These are phyloP conservation scores for Enteromius paludinosus DNA, from an alignment of 2,797 vertebrate genomes.

Conservation along the genomic window DNA sequence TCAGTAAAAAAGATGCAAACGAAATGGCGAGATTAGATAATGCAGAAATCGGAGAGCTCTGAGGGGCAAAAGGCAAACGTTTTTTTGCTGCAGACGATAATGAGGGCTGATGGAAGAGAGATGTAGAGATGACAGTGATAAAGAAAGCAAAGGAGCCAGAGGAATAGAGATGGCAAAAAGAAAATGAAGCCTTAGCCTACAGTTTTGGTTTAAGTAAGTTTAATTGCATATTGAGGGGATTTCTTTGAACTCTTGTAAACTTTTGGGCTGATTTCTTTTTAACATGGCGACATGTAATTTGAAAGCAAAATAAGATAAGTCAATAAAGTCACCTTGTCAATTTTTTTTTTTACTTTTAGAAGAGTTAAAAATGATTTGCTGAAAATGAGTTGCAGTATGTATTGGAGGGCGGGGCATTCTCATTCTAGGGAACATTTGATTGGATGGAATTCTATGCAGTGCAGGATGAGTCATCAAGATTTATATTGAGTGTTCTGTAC, in stretches of 20 bases:
- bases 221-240: background rate
- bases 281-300: background rate
- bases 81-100: conserved; percentile 37
- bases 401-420: background rate
- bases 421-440: background rate
- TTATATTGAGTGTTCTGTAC: background rate
- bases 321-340: background rate
- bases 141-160: background rate
- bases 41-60: conserved; percentile 35
- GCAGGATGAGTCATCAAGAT: conserved; percentile 7
- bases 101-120: conserved; percentile 29
- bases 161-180: background rate
- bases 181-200: background rate
- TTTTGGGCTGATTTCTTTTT: background rate
- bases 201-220: conserved; percentile 4
- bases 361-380: background rate
- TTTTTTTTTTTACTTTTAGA: background rate
- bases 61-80: conserved; percentile 24
- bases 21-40: conserved; percentile 41
- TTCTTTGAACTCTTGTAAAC: background rate
- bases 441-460: background rate
- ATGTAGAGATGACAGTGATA: conserved; percentile 10
- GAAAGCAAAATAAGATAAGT: background rate
- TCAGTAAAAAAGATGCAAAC: conserved; percentile 17
- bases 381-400: background rate